phyloP scores from a whole-genome alignment of 2,797 vertebrate genomes.

The Gallinago stenura region DNA sequence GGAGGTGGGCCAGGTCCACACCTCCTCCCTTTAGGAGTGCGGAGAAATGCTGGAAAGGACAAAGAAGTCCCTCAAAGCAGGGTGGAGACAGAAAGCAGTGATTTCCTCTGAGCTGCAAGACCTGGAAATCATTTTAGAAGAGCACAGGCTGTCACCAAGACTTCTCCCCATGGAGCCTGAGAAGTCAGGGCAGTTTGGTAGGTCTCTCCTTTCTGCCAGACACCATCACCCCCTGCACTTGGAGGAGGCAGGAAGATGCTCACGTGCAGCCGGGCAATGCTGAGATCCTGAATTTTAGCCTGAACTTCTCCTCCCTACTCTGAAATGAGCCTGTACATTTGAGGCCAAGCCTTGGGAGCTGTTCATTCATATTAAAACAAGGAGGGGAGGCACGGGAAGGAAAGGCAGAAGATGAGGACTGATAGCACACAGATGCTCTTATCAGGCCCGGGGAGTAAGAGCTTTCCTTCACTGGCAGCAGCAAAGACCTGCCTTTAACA shows the following conservation, averaged over 20 bases:
- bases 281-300: neutral
- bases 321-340: neutral
- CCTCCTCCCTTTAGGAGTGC: neutral
- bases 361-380: neutral
- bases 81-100: neutral
- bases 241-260: neutral
- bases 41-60: neutral
- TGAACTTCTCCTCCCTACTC: neutral
- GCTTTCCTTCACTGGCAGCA: neutral
- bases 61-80: neutral
- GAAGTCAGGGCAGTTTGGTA: rapidly evolving
- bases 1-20: neutral
- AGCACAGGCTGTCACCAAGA: neutral
- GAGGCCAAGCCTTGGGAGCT: neutral
- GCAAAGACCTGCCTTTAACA: neutral
- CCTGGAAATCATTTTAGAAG: neutral
- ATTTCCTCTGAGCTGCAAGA: neutral
- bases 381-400: neutral
- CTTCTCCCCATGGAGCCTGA: neutral
- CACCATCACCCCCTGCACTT: neutral
- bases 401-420: neutral
- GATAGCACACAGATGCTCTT: neutral
- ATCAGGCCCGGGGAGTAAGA: neutral
- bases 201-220: neutral
- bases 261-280: neutral